These are phyloP conservation scores for Zaprionus taronus DNA, from an alignment of 1,140 invertebrate species.

Conservation along the genomic window DNA sequence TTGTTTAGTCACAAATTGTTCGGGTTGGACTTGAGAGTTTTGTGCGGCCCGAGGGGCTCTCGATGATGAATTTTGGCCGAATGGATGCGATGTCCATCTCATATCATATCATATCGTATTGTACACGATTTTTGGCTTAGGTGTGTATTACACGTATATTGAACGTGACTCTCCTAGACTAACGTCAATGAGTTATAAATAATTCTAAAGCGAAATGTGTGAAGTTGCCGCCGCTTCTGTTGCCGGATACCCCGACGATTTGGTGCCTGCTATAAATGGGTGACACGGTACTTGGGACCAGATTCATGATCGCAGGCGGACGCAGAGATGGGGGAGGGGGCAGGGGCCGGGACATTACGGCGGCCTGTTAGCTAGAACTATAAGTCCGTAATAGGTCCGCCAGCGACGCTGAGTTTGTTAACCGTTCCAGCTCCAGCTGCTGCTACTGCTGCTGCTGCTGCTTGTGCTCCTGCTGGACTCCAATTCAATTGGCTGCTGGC, in stretches of 20 bases:
- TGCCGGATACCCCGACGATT: slow-evolving; percentile 21
- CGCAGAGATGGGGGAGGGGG: not conserved
- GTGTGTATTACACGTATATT: slow-evolving; percentile 25
- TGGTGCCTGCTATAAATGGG: slow-evolving; percentile 66
- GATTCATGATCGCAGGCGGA: slow-evolving; percentile 3
- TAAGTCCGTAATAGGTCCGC: slow-evolving; percentile 82
- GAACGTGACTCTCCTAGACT: slow-evolving; percentile 34
- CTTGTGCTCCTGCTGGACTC: slow-evolving; percentile 27
- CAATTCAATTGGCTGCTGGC: slow-evolving; percentile 45
- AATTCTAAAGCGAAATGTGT: slow-evolving; percentile 71
- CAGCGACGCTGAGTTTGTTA: slow-evolving; percentile 66
- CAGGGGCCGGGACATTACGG: slow-evolving; percentile 5
- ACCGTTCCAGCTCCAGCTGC: slow-evolving; percentile 6
- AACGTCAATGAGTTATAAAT: slow-evolving; percentile 68
- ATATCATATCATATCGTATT: slow-evolving; percentile 19
- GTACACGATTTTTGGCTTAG: slow-evolving; percentile 29
- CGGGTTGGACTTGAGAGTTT: slow-evolving; percentile 7
- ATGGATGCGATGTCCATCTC: slow-evolving; percentile 3
- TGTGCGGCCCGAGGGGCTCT: slow-evolving; percentile 27
- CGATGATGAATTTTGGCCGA: slow-evolving; percentile 20
- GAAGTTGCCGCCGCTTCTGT: slow-evolving; percentile 35
- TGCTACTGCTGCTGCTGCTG: slow-evolving; percentile 13
- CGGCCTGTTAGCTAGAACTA: slow-evolving; percentile 75
- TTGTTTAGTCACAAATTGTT: slow-evolving; percentile 44
- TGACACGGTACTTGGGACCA: slow-evolving; percentile 51